These are phyloP conservation scores for Copidosoma floridanum DNA, from an alignment of 1,140 invertebrate genomes.

Conservation along the genomic window DNA sequence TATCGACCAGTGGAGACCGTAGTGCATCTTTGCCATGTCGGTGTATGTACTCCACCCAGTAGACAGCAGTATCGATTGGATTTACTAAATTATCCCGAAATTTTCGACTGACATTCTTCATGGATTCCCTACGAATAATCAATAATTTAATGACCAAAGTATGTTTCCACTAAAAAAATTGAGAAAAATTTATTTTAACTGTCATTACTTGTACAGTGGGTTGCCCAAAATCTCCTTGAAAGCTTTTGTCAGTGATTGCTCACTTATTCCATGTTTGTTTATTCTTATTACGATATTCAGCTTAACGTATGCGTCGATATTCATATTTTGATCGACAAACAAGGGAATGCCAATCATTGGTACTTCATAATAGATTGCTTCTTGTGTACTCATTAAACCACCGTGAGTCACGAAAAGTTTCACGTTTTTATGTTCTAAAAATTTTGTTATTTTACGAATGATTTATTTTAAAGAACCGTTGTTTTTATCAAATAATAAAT, in stretches of 20 bases:
- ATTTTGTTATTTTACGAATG: not conserved
- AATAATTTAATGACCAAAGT: not conserved
- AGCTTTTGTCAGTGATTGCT: slow-evolving; percentile 36
- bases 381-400: slow-evolving; percentile 66
- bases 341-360: slow-evolving; percentile 70
- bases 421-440: slow-evolving; percentile 66
- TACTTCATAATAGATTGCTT: slow-evolving; percentile 70
- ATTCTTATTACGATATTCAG: slow-evolving; percentile 37
- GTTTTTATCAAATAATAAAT: not conserved
- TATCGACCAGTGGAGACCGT: not conserved
- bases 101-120: not conserved
- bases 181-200: not conserved
- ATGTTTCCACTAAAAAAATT: not conserved
- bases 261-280: slow-evolving; percentile 43
- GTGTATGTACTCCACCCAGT: slow-evolving; percentile 7
- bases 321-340: slow-evolving; percentile 66
- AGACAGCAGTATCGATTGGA: slow-evolving; percentile 10
- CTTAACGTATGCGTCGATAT: slow-evolving; percentile 40
- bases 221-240: slow-evolving; percentile 44
- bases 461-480: too few relatives aligned
- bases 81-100: not conserved
- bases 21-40: slow-evolving; percentile 3
- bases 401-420: slow-evolving; percentile 69
- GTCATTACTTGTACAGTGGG: slow-evolving; percentile 39
- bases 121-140: not conserved